Evolutionary conservation across 2,113 vertebrate genomes (phyloP), one percentile per base, ranked within the genome.

Genomic region (Progne subis): DNA sequence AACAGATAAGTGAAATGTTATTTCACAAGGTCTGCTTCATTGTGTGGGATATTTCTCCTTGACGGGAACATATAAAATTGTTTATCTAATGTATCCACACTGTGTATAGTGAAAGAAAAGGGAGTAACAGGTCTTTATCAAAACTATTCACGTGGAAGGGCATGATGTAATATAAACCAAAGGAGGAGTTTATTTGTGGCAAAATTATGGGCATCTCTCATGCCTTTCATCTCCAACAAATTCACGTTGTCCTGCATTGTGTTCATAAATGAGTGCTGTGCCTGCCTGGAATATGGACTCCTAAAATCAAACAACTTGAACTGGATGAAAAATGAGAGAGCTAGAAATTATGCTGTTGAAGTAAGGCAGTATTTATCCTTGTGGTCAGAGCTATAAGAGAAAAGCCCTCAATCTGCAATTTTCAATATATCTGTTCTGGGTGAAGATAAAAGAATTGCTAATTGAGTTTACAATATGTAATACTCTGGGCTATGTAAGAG

Each of bases 41-140:
- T 95, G 95, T 83, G 85, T 95, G 94, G 93, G 92, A 92, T 97
- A 93, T 96, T 96, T 96, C 95, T 96, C 75, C 90, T 92, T 96
- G 94, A 96, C 31, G 79, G 93, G 74, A 92, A 79, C 86, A 32
- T 94, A 91, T 92, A 92, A 95, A 96, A 95, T 60, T 94, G 93
- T 97, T 97, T 97, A 96, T 94, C 82, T 96, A 95, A 96, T 83
- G 82, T 94, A 95, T 68, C 90, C 85, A 86, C 87, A 49, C 39
- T 95, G 95, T 96, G 84, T 97, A 90, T 93, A 94, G 93, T 80
- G 90, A 90, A 97, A 92, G 95, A 96, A 86, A 94, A 95, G 92
- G 94, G 94, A 95, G 95, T 94, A 86, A 82, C 76, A 92, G 90
- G 82, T 82, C 90, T 95, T 96, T 95, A 97, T 97, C 96, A 96